These are phyloP conservation scores for Tamandua tetradactyla DNA, from an alignment of 2,797 vertebrate genomes.

Conservation along the genomic window DNA sequence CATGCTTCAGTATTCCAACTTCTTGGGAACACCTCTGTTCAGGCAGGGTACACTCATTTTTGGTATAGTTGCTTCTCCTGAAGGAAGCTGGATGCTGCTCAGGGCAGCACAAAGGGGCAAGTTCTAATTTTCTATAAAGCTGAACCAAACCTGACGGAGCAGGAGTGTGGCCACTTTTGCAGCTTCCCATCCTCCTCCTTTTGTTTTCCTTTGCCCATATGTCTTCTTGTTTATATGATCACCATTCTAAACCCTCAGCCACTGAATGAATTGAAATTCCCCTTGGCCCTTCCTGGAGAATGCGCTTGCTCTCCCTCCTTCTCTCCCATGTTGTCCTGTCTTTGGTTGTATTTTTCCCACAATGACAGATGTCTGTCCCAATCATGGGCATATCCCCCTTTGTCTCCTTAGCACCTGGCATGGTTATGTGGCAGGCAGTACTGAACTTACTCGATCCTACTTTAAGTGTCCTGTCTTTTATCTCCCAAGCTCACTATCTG, in stretches of 20 bases:
- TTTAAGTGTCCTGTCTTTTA: slow-evolving; percentile 99
- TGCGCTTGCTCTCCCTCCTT: slow-evolving; percentile 76
- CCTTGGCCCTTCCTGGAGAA: slow-evolving; percentile 71
- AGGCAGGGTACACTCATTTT: neutral
- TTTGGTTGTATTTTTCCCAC: slow-evolving; percentile 71
- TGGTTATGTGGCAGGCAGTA: slow-evolving; percentile 83
- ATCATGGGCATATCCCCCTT: slow-evolving; percentile 65
- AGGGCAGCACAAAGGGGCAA: neutral
- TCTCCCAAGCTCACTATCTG: slow-evolving; percentile 99
- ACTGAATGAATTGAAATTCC: slow-evolving; percentile 69
- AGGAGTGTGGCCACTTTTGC: slow-evolving; percentile 28
- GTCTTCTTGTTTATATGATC: slow-evolving; percentile 69
- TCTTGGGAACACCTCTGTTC: neutral
- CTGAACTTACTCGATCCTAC: slow-evolving; percentile 91
- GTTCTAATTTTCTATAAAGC: neutral
- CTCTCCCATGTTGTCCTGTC: slow-evolving; percentile 63
- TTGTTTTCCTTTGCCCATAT: neutral
- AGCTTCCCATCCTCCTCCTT: slow-evolving; percentile 17
- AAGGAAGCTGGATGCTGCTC: neutral
- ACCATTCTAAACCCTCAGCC: slow-evolving; percentile 54
- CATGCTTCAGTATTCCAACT: neutral
- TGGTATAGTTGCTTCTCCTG: neutral
- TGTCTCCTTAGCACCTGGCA: slow-evolving; percentile 82
- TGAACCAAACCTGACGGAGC: neutral
- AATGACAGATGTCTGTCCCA: slow-evolving; percentile 73